Base-by-base conservation (phyloP, 2,888 invertebrate species). In the Dorcus parallelipipedus region DNA sequence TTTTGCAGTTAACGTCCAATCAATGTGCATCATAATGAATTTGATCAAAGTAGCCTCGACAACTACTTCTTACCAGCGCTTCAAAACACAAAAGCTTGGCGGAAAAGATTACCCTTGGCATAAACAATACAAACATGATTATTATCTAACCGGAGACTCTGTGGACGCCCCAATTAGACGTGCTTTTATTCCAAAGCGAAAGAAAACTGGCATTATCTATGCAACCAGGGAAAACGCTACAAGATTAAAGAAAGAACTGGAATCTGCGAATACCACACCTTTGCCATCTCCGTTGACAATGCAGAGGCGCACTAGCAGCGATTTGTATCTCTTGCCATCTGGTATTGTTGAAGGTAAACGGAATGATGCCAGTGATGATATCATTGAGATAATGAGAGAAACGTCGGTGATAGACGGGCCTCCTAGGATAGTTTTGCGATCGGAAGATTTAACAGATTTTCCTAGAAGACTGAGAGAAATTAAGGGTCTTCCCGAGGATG, bases 81-180 rank as follows among this genome's bases (percentile, higher is more conserved):
- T 91, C 71, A 90, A 90, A 77, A 86, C 90, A 64, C 90, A 91
- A 77, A 88, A 89, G 69, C 71, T 88, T 38, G 84, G 85, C 52
- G 91, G 91, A 0, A 83, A 86, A 49, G 83, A 82, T 70, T 87
- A 90, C 74, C 91, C 91, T 2, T 92, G 91, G 91, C 83, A 83
- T 20, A 81, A 79, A 49, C 58, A 69, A 0, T 64, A 71, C 53
- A 74, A 73, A 60, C 62, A 56, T 41, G 50, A 58, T n/a, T 49
- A 53, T 42, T 49, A 41, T 38, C 47, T 48, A 39, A 52, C 56
- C 2, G 41, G 50, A 20, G 59, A 59, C 45, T 40, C 26, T 5
- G 54, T 60, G 1, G 60, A 60, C 49, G 52, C 49, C 10, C 20
- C 38, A 23, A 53, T 45, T 17, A 26, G 43, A 9, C 20, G 41